Conservation (phyloP, 2,113 vertebrate species). For the Engystomops pustulosus region DNA sequence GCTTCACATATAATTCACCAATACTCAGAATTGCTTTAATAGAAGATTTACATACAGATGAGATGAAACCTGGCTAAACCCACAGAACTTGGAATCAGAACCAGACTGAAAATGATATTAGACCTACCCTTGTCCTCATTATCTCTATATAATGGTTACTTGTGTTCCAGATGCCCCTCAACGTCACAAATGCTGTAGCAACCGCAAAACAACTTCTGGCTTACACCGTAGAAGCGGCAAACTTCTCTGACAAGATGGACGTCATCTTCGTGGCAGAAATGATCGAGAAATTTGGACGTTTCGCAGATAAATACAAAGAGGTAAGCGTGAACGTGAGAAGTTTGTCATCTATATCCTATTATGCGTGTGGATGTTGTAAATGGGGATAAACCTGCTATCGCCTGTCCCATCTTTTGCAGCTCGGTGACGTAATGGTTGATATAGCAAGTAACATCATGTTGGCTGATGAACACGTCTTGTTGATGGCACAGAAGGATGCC, state of each 20-base stretch:
- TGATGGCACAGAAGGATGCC: conserved; percentile 91
- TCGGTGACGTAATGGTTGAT: conserved; percentile 94
- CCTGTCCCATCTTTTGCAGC: conserved; percentile 68
- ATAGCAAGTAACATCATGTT: conserved; percentile 97
- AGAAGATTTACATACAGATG: no score
- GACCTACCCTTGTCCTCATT: no score
- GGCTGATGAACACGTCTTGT: conserved; percentile 90
- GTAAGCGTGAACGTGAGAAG: conserved; percentile 67
- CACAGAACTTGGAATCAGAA: no score
- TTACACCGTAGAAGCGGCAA: conserved; percentile 91
- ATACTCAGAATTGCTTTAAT: no score
- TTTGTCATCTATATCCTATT: no score
- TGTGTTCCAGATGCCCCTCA: conserved; percentile 89
- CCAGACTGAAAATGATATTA: no score
- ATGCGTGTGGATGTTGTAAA: no score
- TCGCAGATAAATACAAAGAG: conserved; percentile 95
- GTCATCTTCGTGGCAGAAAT: conserved; percentile 98
- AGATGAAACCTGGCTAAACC: no score
- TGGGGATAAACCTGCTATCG: no score
- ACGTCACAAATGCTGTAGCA: conserved; percentile 90
- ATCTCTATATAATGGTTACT: neutral
- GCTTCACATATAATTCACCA: no score
- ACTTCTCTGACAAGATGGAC: conserved; percentile 98
- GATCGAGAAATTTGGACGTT: conserved; percentile 96
- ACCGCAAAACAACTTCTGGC: conserved; percentile 88